phyloP scores from a whole-genome alignment of 2,113 vertebrate genomes.

The Eulacestoma nigropectus region DNA sequence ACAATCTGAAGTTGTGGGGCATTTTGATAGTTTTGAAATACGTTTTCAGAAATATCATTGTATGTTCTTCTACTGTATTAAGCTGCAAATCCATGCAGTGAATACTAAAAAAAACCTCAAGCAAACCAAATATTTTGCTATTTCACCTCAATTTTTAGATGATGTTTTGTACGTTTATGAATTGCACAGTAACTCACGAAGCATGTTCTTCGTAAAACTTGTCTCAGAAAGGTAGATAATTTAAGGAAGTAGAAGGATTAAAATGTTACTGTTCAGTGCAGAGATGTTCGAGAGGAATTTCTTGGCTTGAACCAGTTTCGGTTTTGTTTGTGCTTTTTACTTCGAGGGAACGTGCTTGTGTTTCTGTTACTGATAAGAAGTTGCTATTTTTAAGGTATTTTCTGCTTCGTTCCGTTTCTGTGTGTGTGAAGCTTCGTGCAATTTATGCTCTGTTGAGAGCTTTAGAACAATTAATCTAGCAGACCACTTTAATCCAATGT shows the following conservation, averaged over 20 bases:
- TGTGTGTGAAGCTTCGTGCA: neutral
- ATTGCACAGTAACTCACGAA: neutral
- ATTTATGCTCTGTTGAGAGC: accelerated
- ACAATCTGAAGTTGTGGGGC: neutral
- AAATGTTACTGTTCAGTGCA: neutral
- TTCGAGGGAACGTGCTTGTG: neutral
- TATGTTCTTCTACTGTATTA: neutral
- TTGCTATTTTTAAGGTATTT: neutral
- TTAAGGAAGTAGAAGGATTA: neutral
- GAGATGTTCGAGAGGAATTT: neutral
- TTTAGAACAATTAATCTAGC: neutral
- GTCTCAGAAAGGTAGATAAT: neutral
- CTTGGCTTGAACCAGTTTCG: neutral
- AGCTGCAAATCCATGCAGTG: neutral
- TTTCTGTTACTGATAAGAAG: neutral
- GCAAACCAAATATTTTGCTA: neutral
- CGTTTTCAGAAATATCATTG: neutral
- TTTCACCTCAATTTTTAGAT: neutral
- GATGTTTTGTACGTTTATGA: neutral
- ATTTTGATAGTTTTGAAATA: neutral
- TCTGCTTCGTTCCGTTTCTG: neutral
- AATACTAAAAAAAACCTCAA: neutral
- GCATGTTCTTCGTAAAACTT: neutral
- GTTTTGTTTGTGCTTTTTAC: neutral
- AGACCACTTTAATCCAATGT: neutral